Evolutionary conservation across 2,113 vertebrate species (phyloP).

Genomic region (Pterophyllum scalare): DNA sequence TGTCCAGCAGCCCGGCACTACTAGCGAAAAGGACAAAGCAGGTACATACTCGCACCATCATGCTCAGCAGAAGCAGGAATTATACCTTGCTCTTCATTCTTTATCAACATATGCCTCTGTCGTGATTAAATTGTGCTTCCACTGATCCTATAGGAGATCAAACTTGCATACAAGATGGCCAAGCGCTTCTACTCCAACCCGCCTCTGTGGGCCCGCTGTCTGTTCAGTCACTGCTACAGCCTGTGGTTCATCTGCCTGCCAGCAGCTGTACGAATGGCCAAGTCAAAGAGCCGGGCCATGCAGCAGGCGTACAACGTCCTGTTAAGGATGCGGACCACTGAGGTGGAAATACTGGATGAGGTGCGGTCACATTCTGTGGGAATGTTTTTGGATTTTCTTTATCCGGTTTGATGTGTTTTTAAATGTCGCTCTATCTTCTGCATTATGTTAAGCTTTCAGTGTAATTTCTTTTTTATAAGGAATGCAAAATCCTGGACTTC

Average conservation of each 20-base stretch:
- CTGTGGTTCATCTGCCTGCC: slow-evolving; percentile 99
- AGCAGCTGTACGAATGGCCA: slow-evolving; percentile 86
- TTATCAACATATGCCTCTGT: fast-evolving
- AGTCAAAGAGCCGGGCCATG: slow-evolving; percentile 89
- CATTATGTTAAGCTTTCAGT: background rate
- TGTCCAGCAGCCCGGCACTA: slow-evolving; percentile 92
- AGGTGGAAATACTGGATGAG: slow-evolving; percentile 96
- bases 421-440: background rate
- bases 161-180: slow-evolving; percentile 93
- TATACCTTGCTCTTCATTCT: background rate
- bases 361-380: slow-evolving; percentile 65
- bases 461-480: background rate
- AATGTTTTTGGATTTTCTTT: fast-evolving
- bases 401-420: background rate
- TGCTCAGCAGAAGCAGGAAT: fast-evolving
- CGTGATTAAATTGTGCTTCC: background rate
- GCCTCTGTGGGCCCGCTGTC: slow-evolving; percentile 92
- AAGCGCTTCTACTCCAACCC: slow-evolving; percentile 88
- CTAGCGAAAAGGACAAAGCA: slow-evolving; percentile 98
- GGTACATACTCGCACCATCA: slow-evolving; percentile 62
- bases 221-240: slow-evolving; percentile 96
- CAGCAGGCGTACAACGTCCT: slow-evolving; percentile 93
- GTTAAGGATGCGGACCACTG: slow-evolving; percentile 91
- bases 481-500: fast-evolving
- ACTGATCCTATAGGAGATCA: slow-evolving; percentile 88